These are phyloP conservation scores for Phaonia tiefii DNA, from an alignment of 2,888 invertebrate genomes.

Conservation along the genomic window DNA sequence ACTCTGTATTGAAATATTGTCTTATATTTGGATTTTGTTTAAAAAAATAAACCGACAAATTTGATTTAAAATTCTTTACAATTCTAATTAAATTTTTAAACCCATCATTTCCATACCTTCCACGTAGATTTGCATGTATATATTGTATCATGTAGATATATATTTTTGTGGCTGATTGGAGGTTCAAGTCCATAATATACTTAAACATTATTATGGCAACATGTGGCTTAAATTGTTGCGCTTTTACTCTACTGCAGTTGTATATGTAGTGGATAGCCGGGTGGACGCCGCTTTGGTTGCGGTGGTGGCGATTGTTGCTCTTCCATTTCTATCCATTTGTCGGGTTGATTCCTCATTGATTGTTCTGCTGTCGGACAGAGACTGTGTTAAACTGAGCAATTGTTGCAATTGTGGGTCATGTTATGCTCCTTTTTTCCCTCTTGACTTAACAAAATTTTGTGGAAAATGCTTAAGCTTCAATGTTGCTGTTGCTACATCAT, in stretches of 20 bases:
- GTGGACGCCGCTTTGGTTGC: slow-evolving; percentile 1
- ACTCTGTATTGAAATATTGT: too few species aligned
- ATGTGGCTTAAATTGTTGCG: slow-evolving; percentile 57
- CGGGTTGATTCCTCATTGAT: slow-evolving; percentile 31
- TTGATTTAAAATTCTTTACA: too few species aligned
- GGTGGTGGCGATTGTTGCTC: slow-evolving; percentile 18
- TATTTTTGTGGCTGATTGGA: slow-evolving; percentile 57
- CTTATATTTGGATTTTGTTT: too few species aligned
- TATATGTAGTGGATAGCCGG: too few species aligned
- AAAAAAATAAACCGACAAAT: too few species aligned
- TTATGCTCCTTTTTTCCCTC: neutral
- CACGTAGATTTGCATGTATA: too few species aligned
- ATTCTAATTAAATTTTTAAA: too few species aligned
- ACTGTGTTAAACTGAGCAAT: slow-evolving; percentile 39
- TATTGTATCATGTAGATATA: neutral
- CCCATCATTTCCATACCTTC: neutral
- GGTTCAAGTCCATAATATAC: slow-evolving; percentile 64
- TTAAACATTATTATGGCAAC: slow-evolving; percentile 62
- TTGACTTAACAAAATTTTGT: too few species aligned
- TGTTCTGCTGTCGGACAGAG: slow-evolving; percentile 18
- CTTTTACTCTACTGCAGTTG: slow-evolving; percentile 8
- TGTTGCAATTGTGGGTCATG: slow-evolving; percentile 66
- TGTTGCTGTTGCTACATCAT: slow-evolving; percentile 12
- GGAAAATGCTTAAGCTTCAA: slow-evolving; percentile 50
- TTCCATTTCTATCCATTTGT: slow-evolving; percentile 12